Base-by-base conservation (phyloP, 2,113 vertebrate species). In the Leptobrachium ailaonicum region DNA sequence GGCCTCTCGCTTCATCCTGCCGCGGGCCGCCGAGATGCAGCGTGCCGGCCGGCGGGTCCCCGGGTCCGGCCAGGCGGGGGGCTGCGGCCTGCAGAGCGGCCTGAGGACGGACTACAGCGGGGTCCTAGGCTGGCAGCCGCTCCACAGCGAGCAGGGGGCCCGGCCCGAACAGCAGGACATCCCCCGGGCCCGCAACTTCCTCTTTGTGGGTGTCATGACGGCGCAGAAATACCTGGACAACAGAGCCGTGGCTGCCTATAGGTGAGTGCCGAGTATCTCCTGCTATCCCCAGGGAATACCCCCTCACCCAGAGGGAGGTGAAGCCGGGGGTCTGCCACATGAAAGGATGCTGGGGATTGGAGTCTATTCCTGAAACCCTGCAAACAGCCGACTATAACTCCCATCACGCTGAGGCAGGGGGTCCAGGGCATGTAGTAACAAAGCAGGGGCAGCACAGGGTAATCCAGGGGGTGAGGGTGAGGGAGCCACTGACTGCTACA, bases 201-300 rank as follows among this genome's bases (percentile, higher is more conserved):
- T 98, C 53, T 98, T 95, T 87, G 95, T 98, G 41, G 97, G 97
- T 71, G 97, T 98, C 66, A 98, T 98, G 97, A 98, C 96, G 1
- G 97, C 97, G 0, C 95, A 98, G 94, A 98, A 98, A 85, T 98
- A 98, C 92, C 95, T 98, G 89, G 89, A 94, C 80, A 98, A 82
- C 90, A 92, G 97, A 53, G 97, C 96, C 2, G 92, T 97, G 86
- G 96, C 97, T 0, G 96, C 95, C 0, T 89, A 96, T 85, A 95
- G 95, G 96, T 98, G 92, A 85, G 94, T 53, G 12, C 43, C 4
- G 62, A 40, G 62, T 20, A 64, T 32, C 2, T 1, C 40, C 4
- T 32, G 8, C 13, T 32, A 62, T 62, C 60, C 13, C 14, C 20
- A 32, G 20, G 20, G 20, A 32, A 0, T 32, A 32, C 20, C 20